A percentile compares a stretch with the other conserved stretches of the same genome.
phyloP scores from a whole-genome alignment of 2,888 invertebrate species.

The Parnassius orleans region DNA sequence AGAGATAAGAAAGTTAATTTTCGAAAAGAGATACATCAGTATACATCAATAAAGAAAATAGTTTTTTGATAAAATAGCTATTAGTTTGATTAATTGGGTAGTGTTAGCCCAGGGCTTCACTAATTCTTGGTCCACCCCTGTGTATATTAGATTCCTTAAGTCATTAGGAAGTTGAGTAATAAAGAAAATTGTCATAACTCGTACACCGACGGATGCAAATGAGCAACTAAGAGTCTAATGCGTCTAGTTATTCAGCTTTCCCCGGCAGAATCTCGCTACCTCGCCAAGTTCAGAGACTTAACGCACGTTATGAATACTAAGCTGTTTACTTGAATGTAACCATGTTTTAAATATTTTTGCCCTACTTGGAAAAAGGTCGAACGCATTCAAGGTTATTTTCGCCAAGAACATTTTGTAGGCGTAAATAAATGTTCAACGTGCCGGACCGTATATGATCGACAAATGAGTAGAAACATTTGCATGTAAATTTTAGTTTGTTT shows the following conservation, averaged over 20 bases:
- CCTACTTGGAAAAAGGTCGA: constrained; percentile 21
- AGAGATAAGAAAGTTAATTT: no score
- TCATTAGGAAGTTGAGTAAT: constrained; percentile 3
- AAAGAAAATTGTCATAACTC: constrained; percentile 15
- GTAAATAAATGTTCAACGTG: constrained; percentile 12
- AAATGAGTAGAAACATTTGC: constrained; percentile 5
- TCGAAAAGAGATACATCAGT: no score
- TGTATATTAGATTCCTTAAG: not conserved
- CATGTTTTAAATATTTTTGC: constrained; percentile 17
- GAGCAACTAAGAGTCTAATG: constrained; percentile 11
- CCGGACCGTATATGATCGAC: constrained; percentile 20
- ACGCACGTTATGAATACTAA: constrained; percentile 24
- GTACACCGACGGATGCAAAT: constrained; percentile 15
- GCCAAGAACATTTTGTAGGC: constrained; percentile 17
- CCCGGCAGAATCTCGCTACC: constrained; percentile 22
- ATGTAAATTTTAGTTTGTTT: constrained; percentile 8
- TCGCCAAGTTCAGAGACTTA: constrained; percentile 14
- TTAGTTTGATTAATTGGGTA: no score
- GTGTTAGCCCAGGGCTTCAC: no score
- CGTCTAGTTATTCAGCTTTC: constrained; percentile 22
- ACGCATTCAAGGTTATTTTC: constrained; percentile 26
- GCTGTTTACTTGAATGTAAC: constrained; percentile 3
- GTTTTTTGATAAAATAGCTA: no score
- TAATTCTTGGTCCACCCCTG: no score
- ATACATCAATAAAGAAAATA: no score